Conservation (phyloP, 2,113 vertebrate genomes). For the Engraulis encrasicolus region DNA sequence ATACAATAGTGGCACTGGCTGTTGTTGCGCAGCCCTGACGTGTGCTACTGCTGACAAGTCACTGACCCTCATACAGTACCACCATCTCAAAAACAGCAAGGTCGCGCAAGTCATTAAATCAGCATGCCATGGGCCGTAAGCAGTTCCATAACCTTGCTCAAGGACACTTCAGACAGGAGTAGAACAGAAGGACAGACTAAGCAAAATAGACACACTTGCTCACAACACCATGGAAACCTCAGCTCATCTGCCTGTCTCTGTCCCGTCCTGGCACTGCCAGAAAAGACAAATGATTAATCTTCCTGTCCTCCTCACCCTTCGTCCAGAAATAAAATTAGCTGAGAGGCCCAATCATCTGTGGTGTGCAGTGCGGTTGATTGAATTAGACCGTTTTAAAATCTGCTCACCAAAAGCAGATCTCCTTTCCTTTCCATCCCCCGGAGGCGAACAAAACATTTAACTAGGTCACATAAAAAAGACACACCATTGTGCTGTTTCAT, state of each 20-base stretch:
- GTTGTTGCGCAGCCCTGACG: no score
- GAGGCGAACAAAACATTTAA: conserved; percentile 36
- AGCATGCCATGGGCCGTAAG: no score
- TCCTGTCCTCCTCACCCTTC: no score
- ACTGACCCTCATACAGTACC: no score
- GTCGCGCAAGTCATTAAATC: no score
- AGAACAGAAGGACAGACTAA: background rate
- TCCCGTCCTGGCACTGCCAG: background rate
- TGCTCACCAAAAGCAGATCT: conserved; percentile 29
- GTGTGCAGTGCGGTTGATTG: background rate
- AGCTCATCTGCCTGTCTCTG: background rate
- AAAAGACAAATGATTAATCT: background rate
- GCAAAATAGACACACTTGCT: background rate
- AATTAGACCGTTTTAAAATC: conserved; percentile 1
- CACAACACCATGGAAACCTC: background rate
- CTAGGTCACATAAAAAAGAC: conserved; percentile 20
- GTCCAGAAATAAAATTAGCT: background rate
- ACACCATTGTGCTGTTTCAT: conserved; percentile 25
- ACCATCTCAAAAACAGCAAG: no score
- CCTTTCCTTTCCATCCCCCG: conserved; percentile 11
- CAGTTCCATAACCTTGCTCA: no score
- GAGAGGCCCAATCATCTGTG: background rate
- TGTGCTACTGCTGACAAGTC: no score
- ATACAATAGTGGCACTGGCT: no score
- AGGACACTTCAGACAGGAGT: no score